Percentiles rank a stretch among this genome's conserved stretches.
These are phyloP conservation scores for Muschampia staudingeri DNA, from an alignment of 2,888 invertebrate genomes.

Conservation along the genomic window DNA sequence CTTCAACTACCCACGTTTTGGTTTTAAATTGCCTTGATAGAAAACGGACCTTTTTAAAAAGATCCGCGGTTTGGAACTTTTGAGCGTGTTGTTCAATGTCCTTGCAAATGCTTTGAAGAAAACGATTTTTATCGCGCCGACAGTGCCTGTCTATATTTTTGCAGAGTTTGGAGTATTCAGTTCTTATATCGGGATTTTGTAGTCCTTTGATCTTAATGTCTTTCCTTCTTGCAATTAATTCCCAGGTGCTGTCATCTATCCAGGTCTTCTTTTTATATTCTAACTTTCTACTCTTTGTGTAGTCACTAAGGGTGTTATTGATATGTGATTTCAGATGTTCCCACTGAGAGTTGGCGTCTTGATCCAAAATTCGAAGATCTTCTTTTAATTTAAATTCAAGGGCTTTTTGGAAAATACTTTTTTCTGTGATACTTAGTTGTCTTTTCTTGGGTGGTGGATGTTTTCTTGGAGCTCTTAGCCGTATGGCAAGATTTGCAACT, in stretches of 20 bases:
- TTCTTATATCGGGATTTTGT: not conserved
- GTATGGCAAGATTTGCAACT: not conserved
- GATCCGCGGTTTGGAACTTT: not conserved
- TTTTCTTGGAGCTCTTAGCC: not conserved
- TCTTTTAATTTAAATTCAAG: not conserved
- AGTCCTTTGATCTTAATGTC: not conserved
- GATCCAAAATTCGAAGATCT: not conserved
- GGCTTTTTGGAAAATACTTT: not conserved
- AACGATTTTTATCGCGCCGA: not conserved
- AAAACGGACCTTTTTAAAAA: not conserved
- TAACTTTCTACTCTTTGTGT: not conserved
- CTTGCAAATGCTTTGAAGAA: not conserved
- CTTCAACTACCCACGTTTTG: not conserved
- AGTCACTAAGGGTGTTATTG: not conserved
- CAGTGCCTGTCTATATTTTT: not conserved
- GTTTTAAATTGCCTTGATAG: not conserved
- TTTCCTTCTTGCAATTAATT: not conserved
- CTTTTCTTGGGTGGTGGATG: not conserved
- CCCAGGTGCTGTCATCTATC: constrained; percentile 11
- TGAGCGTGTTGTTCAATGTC: constrained; percentile 5
- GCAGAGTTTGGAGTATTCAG: not conserved
- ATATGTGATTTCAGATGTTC: not conserved
- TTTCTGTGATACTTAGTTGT: not conserved
- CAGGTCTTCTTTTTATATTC: not conserved
- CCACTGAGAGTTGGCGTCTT: not conserved